Evolutionary conservation across 1,140 invertebrate genomes (phyloP).

Genomic region (Melitaea cinxia): DNA sequence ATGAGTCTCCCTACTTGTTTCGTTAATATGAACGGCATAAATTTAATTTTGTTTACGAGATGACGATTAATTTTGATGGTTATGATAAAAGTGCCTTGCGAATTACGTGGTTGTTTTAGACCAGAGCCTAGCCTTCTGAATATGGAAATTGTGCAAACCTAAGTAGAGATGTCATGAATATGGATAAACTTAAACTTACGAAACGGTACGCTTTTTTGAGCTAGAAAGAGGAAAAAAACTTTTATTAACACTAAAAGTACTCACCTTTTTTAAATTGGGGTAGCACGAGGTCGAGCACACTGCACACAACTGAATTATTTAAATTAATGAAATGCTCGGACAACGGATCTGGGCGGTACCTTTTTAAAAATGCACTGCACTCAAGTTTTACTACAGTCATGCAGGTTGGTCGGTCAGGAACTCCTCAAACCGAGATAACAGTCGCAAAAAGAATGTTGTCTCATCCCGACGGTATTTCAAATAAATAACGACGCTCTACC

Average conservation of each 20-base stretch:
- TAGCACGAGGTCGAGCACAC: conserved; percentile 42
- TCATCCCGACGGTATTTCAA: conserved; percentile 39
- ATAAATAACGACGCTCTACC: conserved; percentile 20
- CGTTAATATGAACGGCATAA: conserved; percentile 68
- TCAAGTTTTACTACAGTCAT: conserved; percentile 65
- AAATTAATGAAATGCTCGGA: conserved; percentile 75
- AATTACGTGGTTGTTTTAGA: conserved; percentile 1
- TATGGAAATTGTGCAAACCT: neutral
- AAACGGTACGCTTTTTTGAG: neutral
- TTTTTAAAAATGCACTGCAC: conserved; percentile 79
- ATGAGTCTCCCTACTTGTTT: conserved; percentile 65
- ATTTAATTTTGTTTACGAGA: conserved; percentile 67
- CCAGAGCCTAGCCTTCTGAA: neutral
- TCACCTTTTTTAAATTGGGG: conserved; percentile 49
- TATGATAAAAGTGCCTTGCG: conserved; percentile 35
- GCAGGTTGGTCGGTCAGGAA: conserved; percentile 68
- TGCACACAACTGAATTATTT: conserved; percentile 76
- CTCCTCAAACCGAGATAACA: conserved; percentile 60
- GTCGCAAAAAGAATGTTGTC: conserved; percentile 67
- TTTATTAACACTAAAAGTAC: conserved; percentile 49
- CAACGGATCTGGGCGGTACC: conserved; percentile 63
- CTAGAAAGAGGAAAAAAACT: conserved; percentile 6
- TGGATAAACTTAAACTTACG: neutral
- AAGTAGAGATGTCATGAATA: neutral
- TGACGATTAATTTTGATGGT: conserved; percentile 68